Evolutionary conservation across 1,140 invertebrate species (phyloP).

Genomic region (Pachypeltis micranthus): DNA sequence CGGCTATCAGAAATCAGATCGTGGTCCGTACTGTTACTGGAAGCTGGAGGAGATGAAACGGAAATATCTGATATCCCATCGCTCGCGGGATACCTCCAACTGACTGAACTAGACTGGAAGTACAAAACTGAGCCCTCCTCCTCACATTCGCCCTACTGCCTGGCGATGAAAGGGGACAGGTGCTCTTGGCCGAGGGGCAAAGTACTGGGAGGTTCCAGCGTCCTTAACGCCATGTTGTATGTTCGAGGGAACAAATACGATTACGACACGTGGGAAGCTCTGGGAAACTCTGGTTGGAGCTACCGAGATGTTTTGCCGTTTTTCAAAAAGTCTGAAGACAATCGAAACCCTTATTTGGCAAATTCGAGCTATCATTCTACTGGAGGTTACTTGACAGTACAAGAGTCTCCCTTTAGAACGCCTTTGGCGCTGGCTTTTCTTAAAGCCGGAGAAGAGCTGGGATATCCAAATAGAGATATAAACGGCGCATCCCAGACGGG

Average conservation of each 20-base stretch:
- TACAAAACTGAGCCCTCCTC: conserved; percentile 74
- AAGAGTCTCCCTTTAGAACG: conserved; percentile 68
- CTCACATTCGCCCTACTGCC: conserved; percentile 49
- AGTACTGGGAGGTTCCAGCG: conserved; percentile 84
- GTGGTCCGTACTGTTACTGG: conserved; percentile 67
- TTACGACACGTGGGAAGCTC: conserved; percentile 78
- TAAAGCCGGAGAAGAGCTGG: conserved; percentile 65
- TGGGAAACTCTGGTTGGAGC: conserved; percentile 83
- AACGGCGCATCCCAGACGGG: conserved; percentile 73
- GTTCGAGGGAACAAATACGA: conserved; percentile 81
- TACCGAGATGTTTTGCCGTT: conserved; percentile 78
- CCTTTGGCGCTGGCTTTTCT: conserved; percentile 69
- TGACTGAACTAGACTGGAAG: conserved; percentile 81
- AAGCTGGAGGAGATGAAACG: conserved; percentile 72
- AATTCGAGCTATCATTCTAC: conserved; percentile 59
- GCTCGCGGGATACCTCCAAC: conserved; percentile 59
- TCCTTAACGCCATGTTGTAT: conserved; percentile 92
- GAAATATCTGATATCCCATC: conserved; percentile 67
- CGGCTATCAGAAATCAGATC: conserved; percentile 66
- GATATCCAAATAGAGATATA: conserved; percentile 62
- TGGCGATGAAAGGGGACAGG: conserved; percentile 68
- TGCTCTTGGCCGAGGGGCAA: conserved; percentile 81
- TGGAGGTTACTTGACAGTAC: conserved; percentile 71
- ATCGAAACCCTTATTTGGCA: conserved; percentile 65
- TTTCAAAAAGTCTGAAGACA: conserved; percentile 79